Conservation (phyloP, 1,140 invertebrate genomes). For the Penaeus japonicus region DNA sequence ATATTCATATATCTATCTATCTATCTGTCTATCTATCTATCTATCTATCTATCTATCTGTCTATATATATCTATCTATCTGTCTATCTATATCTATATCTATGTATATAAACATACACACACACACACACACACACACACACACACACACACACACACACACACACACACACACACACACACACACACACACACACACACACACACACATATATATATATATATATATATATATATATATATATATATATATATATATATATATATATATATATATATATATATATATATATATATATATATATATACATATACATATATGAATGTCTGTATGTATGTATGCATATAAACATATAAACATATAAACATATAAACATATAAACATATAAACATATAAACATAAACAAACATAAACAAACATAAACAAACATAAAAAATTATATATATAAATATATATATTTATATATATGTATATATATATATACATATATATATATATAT, state of each 20-base stretch:
- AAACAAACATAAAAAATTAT: slow-evolving; percentile 8
- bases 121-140: too few relatives aligned
- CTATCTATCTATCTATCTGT: too few relatives aligned
- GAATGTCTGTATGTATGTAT: background rate
- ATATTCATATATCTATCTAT: too few relatives aligned
- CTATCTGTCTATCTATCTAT: too few relatives aligned
- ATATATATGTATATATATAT: background rate
- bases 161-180: too few relatives aligned
- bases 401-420: background rate
- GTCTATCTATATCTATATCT: too few relatives aligned
- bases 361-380: background rate
- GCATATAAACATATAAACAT: background rate
- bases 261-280: background rate
- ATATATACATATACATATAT: background rate
- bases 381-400: slow-evolving; percentile 12
- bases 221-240: background rate
- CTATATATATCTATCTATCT: too few relatives aligned
- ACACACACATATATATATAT: background rate
- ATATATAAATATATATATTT: slow-evolving; percentile 15
- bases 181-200: background rate
- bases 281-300: slow-evolving; percentile 8
- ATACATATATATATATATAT: slow-evolving; percentile 26
- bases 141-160: too few relatives aligned
- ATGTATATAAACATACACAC: too few relatives aligned
- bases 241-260: background rate